These are phyloP conservation scores for Oophaga sylvatica DNA, from an alignment of 2,797 vertebrate species.

Conservation along the genomic window DNA sequence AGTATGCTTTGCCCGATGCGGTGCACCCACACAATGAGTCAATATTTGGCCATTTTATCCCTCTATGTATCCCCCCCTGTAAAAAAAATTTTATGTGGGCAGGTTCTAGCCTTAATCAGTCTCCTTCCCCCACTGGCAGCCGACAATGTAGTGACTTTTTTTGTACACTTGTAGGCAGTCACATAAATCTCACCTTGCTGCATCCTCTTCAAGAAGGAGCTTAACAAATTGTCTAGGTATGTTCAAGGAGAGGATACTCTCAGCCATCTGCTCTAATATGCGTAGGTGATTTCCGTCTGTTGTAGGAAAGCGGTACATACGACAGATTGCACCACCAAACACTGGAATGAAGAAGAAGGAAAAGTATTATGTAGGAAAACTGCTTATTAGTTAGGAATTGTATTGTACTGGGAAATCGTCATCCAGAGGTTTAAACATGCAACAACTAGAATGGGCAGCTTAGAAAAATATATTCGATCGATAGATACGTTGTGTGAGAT, in stretches of 20 bases:
- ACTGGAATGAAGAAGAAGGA: slow-evolving; percentile 73
- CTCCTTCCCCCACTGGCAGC: too few species aligned
- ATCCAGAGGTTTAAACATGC: neutral
- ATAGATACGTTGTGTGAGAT: too few species aligned
- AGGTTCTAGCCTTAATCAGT: too few species aligned
- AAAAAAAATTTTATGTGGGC: too few species aligned
- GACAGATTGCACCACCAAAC: slow-evolving; percentile 94
- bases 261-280: slow-evolving; percentile 97
- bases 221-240: slow-evolving; percentile 94
- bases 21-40: too few species aligned
- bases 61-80: too few species aligned
- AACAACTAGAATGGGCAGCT: too few species aligned
- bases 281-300: slow-evolving; percentile 92
- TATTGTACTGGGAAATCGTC: neutral
- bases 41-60: too few species aligned
- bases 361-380: neutral
- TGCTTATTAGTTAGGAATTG: too few species aligned
- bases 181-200: slow-evolving; percentile 79
- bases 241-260: slow-evolving; percentile 90
- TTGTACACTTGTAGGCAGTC: neutral
- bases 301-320: slow-evolving; percentile 96
- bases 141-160: too few species aligned
- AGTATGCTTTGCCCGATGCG: too few species aligned
- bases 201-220: slow-evolving; percentile 92
- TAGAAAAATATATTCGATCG: too few species aligned